Conservation (phyloP, 2,888 invertebrate species). For the Pemphredon lugubris region DNA sequence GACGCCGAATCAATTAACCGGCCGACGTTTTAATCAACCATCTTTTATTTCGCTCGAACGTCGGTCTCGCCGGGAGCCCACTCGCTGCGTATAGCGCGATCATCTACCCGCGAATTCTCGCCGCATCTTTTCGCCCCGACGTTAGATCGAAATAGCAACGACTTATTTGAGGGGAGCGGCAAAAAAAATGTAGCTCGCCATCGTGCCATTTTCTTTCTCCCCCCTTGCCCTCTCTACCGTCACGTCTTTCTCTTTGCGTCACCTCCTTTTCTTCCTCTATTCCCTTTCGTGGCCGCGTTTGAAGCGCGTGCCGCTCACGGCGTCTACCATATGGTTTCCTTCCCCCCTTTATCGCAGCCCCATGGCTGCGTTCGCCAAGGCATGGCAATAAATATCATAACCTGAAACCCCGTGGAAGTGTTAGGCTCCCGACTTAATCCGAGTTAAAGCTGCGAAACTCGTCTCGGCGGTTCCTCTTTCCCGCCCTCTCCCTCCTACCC, state of each 20-base stretch:
- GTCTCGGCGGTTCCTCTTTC: constrained; percentile 23
- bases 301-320: constrained; percentile 63
- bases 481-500: constrained; percentile 10
- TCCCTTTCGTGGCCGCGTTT: constrained; percentile 55
- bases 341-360: constrained; percentile 58
- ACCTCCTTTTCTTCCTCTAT: constrained; percentile 45
- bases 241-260: constrained; percentile 31
- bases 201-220: constrained; percentile 13
- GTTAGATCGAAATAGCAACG: constrained; percentile 34
- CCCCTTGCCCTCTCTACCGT: background rate
- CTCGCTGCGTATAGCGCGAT: no score
- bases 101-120: constrained; percentile 1
- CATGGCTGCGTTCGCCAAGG: constrained; percentile 56
- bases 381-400: constrained; percentile 69
- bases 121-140: background rate
- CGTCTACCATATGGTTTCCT: constrained; percentile 71
- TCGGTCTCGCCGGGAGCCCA: no score
- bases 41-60: no score
- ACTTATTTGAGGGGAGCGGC: background rate
- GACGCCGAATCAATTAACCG: no score
- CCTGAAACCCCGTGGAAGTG: constrained; percentile 62
- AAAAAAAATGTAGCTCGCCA: constrained; percentile 34
- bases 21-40: no score
- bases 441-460: constrained; percentile 49
- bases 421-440: constrained; percentile 57